Evolutionary conservation across 2,797 vertebrate genomes (phyloP).

Genomic region (Arremon brunneinucha): DNA sequence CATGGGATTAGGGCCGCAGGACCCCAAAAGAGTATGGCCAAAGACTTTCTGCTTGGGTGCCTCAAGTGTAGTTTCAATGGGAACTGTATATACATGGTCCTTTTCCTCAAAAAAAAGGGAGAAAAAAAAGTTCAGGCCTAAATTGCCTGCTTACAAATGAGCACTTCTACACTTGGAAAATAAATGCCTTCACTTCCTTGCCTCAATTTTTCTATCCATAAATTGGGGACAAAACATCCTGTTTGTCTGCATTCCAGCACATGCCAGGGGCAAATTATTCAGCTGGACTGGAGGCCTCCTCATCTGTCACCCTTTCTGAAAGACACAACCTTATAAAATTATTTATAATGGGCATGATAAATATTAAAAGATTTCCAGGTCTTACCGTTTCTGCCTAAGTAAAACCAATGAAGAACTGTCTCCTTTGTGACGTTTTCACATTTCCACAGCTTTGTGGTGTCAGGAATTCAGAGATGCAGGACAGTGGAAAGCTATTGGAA

Average conservation of each 20-base stretch:
- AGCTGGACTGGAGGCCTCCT: neutral
- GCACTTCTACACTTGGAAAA: constrained; percentile 34
- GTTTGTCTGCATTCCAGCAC: neutral
- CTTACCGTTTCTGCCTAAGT: neutral
- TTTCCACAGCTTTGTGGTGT: neutral
- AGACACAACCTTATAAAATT: neutral
- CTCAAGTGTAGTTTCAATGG: constrained; percentile 53
- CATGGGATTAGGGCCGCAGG: constrained; percentile 48
- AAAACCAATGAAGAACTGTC: neutral
- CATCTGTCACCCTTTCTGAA: neutral
- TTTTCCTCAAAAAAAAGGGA: neutral
- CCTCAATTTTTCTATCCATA: constrained; percentile 45
- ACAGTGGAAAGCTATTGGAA: neutral
- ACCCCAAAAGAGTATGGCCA: constrained; percentile 58
- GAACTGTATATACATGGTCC: constrained; percentile 37
- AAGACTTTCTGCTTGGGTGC: constrained; percentile 62
- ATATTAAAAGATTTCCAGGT: neutral
- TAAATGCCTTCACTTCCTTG: constrained; percentile 47
- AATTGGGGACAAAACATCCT: constrained; percentile 22
- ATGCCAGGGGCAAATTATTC: neutral
- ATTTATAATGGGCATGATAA: neutral
- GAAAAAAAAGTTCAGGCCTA: neutral
- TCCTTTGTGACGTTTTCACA: neutral
- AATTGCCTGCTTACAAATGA: constrained; percentile 60
- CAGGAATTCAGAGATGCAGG: neutral